These are phyloP conservation scores for Scolopax rusticola DNA, from an alignment of 2,797 vertebrate genomes.

Conservation along the genomic window DNA sequence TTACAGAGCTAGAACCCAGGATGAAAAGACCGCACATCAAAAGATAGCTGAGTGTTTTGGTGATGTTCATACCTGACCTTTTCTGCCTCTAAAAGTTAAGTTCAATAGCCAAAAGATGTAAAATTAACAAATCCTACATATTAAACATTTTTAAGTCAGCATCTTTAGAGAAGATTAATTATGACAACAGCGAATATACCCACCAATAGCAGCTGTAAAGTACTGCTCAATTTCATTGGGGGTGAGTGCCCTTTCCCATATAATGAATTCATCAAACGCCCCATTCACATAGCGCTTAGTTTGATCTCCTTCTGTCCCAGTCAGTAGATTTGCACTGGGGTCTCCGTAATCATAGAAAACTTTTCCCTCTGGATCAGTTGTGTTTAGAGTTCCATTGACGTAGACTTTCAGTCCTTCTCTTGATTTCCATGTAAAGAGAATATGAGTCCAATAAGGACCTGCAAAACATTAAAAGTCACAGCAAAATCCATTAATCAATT, in stretches of 20 bases:
- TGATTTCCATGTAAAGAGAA: slow-evolving; percentile 94
- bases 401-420: slow-evolving; percentile 91
- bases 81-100: neutral
- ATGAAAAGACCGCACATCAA: neutral
- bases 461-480: neutral
- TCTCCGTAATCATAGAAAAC: slow-evolving; percentile 85
- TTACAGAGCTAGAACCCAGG: neutral
- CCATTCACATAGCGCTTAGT: slow-evolving; percentile 80
- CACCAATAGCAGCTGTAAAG: slow-evolving; percentile 91
- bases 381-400: slow-evolving; percentile 89
- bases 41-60: fast-evolving
- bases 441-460: slow-evolving; percentile 94
- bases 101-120: neutral
- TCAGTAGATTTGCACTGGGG: slow-evolving; percentile 79
- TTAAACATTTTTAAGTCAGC: neutral
- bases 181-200: neutral
- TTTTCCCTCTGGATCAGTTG: slow-evolving; percentile 79
- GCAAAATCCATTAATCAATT: neutral
- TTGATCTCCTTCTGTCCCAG: slow-evolving; percentile 79
- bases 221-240: slow-evolving; percentile 86
- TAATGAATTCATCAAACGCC: slow-evolving; percentile 94
- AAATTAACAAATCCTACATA: neutral
- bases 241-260: slow-evolving; percentile 93
- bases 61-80: neutral
- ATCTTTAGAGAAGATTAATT: no score